Evolutionary conservation across 2,797 vertebrate species (phyloP).

Genomic region (Oreonectes daqikongensis): DNA sequence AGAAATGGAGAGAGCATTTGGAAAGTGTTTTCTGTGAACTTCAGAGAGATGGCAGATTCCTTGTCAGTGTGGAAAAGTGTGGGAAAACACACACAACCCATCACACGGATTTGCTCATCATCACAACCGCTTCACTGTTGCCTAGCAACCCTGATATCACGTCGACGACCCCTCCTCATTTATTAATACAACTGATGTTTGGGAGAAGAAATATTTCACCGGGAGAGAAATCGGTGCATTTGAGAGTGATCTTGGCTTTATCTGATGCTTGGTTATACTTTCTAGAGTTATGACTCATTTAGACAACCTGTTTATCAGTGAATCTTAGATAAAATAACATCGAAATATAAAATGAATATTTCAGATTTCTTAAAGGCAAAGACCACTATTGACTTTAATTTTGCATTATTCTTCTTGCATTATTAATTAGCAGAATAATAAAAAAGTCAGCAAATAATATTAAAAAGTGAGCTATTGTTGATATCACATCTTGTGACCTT

Average conservation of each 20-base stretch:
- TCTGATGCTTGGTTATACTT: too few species aligned
- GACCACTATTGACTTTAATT: background rate
- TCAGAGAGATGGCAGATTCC: constrained; percentile 59
- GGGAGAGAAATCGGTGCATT: too few species aligned
- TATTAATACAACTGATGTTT: background rate
- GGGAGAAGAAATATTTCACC: background rate
- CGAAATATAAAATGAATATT: too few species aligned
- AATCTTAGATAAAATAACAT: too few species aligned
- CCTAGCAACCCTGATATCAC: constrained; percentile 49
- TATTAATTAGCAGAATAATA: background rate
- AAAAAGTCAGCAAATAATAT: background rate
- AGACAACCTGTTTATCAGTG: too few species aligned
- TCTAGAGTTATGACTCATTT: too few species aligned
- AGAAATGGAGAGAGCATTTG: too few species aligned
- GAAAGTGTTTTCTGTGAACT: constrained; percentile 74
- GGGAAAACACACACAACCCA: constrained; percentile 34
- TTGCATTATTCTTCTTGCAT: background rate
- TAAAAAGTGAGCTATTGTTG: background rate
- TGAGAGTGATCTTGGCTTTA: too few species aligned
- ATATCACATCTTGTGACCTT: background rate
- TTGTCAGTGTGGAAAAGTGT: too few species aligned
- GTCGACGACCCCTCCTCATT: constrained; percentile 11
- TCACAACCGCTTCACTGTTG: constrained; percentile 43
- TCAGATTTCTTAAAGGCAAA: too few species aligned
- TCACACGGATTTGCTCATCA: constrained; percentile 33